These are phyloP conservation scores for Morphnarchus princeps DNA, from an alignment of 2,113 vertebrate genomes.

Conservation along the genomic window DNA sequence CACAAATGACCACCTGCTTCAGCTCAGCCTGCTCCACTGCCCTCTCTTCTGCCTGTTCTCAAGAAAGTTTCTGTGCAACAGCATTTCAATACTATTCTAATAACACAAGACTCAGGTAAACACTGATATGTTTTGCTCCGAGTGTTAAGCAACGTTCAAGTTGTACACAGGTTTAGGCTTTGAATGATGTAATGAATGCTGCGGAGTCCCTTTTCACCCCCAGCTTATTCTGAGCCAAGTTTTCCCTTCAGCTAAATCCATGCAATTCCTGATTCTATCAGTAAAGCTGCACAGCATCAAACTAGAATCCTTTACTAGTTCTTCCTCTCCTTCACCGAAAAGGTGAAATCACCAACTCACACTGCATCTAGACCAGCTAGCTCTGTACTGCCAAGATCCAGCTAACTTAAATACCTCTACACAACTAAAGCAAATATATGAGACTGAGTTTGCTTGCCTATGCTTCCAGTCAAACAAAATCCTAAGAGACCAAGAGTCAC, in stretches of 20 bases:
- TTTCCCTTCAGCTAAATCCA: background rate
- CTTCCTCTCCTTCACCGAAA: background rate
- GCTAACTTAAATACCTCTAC: background rate
- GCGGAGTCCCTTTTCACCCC: background rate
- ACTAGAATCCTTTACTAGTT: background rate
- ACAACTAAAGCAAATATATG: background rate
- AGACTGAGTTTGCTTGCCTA: background rate
- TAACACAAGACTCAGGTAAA: background rate
- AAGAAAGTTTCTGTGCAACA: too few relatives aligned
- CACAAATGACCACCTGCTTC: background rate
- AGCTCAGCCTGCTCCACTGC: background rate
- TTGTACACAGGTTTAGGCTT: background rate
- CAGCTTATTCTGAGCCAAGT: background rate
- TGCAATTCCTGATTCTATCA: background rate
- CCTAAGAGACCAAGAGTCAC: background rate
- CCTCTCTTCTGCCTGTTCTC: background rate
- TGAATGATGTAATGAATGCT: background rate
- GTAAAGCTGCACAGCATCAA: background rate
- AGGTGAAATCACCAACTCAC: background rate
- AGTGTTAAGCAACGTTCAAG: background rate
- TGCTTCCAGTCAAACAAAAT: accelerated
- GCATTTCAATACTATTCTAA: background rate
- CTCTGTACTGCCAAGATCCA: background rate
- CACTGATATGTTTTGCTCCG: background rate
- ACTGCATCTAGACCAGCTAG: background rate